These are phyloP conservation scores for Empidonax traillii DNA, from an alignment of 2,113 vertebrate species.

Conservation along the genomic window DNA sequence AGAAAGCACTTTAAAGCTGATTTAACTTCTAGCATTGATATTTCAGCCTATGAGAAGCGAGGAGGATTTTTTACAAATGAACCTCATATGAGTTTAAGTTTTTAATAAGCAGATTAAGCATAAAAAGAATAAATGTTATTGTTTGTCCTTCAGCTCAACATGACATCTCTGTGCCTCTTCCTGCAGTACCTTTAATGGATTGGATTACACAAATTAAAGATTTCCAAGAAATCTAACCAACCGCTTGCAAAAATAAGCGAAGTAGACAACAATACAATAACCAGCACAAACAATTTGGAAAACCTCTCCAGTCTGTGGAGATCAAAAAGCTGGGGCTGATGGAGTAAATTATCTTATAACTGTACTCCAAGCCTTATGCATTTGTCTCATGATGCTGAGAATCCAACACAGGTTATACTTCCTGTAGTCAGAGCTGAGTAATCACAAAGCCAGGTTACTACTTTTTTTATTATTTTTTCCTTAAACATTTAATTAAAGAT, in stretches of 20 bases:
- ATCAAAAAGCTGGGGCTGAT: not conserved
- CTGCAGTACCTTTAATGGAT: not conserved
- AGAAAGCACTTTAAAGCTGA: not conserved
- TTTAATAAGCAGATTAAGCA: not conserved
- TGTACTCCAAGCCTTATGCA: not conserved
- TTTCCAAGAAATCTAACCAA: not conserved
- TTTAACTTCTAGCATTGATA: not conserved
- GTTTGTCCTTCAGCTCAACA: not conserved
- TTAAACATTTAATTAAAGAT: not conserved
- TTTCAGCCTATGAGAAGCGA: not conserved
- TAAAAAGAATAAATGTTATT: not conserved
- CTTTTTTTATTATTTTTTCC: not conserved
- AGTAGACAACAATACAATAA: not conserved
- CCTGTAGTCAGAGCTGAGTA: not conserved
- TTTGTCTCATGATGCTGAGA: not conserved
- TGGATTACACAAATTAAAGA: not conserved
- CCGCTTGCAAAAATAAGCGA: not conserved
- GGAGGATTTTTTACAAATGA: not conserved
- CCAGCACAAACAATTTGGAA: not conserved
- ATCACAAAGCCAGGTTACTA: not conserved
- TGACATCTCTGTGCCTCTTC: not conserved
- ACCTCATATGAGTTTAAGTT: not conserved
- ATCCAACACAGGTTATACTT: not conserved
- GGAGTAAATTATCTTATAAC: not conserved
- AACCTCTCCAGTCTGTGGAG: not conserved